Evolutionary conservation across 1,140 invertebrate species (phyloP).

Genomic region (Heliconius nattereri): DNA sequence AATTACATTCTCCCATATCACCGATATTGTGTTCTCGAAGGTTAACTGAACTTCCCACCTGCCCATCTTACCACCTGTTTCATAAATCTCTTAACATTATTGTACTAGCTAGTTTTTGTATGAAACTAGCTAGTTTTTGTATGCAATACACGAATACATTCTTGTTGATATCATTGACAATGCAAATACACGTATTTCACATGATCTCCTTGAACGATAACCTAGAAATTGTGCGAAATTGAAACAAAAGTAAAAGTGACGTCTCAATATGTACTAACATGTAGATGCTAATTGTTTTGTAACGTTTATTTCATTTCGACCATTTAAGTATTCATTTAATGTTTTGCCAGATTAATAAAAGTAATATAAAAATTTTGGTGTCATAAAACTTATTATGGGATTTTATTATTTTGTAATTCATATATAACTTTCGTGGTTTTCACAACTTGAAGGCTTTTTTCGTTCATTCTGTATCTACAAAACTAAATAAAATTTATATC

Average conservation of each 20-base stretch:
- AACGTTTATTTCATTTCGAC: not conserved
- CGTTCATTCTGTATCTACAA: no score
- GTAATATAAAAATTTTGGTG: no score
- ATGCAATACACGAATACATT: not conserved
- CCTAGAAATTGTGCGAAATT: constrained; percentile 13
- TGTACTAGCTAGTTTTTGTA: not conserved
- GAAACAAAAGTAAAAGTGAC: constrained; percentile 25
- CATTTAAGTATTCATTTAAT: not conserved
- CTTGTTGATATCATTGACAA: not conserved
- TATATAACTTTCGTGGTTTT: no score
- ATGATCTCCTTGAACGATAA: constrained; percentile 23
- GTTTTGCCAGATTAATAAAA: not conserved
- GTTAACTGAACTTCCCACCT: no score
- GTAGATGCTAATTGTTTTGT: not conserved
- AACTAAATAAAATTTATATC: no score
- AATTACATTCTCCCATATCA: no score
- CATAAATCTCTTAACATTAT: no score
- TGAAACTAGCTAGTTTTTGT: not conserved
- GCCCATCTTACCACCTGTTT: no score
- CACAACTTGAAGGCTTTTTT: no score
- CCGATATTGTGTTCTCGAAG: no score
- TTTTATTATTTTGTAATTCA: no score
- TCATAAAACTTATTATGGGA: no score
- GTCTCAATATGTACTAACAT: not conserved
- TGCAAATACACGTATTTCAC: not conserved